A percentile compares a stretch with the other conserved stretches of the same genome.
Conservation (phyloP, 2,797 vertebrate species). For the Typhlichthys eigenmanni region DNA sequence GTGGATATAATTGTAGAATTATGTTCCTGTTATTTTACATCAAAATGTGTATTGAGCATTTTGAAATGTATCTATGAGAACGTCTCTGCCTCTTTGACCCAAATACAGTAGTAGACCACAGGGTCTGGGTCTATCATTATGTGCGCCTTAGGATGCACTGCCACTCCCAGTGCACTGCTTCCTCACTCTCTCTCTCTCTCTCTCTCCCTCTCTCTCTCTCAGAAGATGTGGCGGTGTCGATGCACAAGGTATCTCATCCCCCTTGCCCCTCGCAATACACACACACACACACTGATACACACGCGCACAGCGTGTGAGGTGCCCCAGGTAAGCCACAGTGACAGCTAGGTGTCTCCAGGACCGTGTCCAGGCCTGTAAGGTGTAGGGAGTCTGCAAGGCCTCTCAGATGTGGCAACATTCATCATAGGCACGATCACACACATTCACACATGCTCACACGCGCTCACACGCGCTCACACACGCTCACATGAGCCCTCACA, state of each 20-base stretch:
- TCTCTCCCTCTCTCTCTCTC: too few species aligned
- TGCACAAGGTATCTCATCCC: not conserved
- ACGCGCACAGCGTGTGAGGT: slow-evolving; percentile 36
- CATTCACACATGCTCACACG: slow-evolving; percentile 10
- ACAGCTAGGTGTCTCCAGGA: slow-evolving; percentile 65
- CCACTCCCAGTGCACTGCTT: slow-evolving; percentile 3
- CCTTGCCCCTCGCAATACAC: not conserved
- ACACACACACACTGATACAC: not conserved
- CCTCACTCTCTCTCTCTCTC: too few species aligned
- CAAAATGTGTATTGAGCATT: slow-evolving; percentile 1
- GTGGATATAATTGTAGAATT: not conserved
- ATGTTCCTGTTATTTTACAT: not conserved
- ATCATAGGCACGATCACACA: not conserved
- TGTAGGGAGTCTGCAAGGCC: slow-evolving; percentile 49
- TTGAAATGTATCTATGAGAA: slow-evolving; percentile 1
- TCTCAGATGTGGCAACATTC: slow-evolving; percentile 59
- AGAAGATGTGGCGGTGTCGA: not conserved
- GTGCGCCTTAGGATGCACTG: slow-evolving; percentile 49
- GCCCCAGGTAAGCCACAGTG: slow-evolving; percentile 68
- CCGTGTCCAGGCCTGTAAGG: slow-evolving; percentile 51
- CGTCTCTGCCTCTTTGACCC: slow-evolving; percentile 29
- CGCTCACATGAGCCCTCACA: slow-evolving; percentile 16
- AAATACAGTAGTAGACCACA: slow-evolving; percentile 25
- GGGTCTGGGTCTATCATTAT: slow-evolving; percentile 54
- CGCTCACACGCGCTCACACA: not conserved